Evolutionary conservation across 1,140 invertebrate species (phyloP).

Genomic region (Eciton burchellii): DNA sequence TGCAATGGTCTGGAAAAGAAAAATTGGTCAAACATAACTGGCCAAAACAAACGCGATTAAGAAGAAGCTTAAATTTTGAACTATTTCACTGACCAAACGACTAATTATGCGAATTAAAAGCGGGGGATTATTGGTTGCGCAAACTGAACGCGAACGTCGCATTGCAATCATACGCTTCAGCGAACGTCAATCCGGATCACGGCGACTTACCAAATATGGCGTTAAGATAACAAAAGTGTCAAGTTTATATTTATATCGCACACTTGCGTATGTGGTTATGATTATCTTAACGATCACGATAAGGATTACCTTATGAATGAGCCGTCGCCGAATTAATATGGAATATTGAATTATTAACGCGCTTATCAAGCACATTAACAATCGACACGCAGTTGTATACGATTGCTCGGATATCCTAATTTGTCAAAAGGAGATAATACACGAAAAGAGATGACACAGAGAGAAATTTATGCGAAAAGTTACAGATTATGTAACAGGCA

Average conservation of each 20-base stretch:
- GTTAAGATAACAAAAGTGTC: background rate
- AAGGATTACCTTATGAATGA: slow-evolving; percentile 2
- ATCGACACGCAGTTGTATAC: background rate
- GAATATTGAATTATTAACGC: no score
- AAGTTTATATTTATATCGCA: background rate
- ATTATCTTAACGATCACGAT: background rate
- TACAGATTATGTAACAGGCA: background rate
- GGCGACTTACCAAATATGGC: background rate
- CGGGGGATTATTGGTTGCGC: no score
- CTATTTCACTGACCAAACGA: background rate
- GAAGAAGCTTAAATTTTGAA: background rate
- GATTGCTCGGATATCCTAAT: background rate
- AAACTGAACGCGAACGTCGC: background rate
- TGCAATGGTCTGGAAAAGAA: background rate
- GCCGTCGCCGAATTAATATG: background rate
- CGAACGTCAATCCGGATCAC: background rate
- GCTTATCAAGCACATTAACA: background rate
- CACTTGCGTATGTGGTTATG: background rate
- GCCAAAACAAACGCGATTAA: background rate
- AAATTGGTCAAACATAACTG: slow-evolving; percentile 11
- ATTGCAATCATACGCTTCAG: background rate
- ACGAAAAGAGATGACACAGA: background rate
- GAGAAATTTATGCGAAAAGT: background rate
- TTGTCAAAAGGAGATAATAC: background rate
- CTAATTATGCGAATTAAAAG: no score